Evolutionary conservation across 2,113 vertebrate genomes (phyloP).

Genomic region (Epinephelus cyanopodus): DNA sequence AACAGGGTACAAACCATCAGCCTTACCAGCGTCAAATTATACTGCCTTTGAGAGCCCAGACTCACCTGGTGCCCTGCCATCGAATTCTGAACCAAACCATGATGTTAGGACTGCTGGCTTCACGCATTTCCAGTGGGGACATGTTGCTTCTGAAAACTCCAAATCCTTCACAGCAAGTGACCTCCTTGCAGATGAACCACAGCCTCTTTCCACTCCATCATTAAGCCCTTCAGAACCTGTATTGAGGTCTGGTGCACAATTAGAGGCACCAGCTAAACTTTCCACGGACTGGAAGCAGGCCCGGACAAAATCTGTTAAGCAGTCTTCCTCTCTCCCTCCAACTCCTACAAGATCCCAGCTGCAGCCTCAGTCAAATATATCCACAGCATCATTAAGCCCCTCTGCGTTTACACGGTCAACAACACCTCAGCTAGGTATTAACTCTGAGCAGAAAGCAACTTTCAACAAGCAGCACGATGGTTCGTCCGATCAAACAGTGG

Average conservation of each 20-base stretch:
- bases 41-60: conserved; percentile 71
- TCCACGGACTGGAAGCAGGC: conserved; percentile 50
- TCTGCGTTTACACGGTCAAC: conserved; percentile 37
- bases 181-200: conserved; percentile 26
- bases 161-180: conserved; percentile 40
- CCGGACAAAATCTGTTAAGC: conserved; percentile 35
- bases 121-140: conserved; percentile 5
- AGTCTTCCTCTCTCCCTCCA: conserved; percentile 34
- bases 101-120: conserved; percentile 40
- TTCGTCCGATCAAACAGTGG: conserved; percentile 19
- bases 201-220: conserved; percentile 46
- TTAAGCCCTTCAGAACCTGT: conserved; percentile 47
- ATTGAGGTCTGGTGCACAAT: conserved; percentile 8
- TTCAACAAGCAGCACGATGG: conserved; percentile 19
- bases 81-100: conserved; percentile 49
- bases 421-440: conserved; percentile 27
- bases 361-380: conserved; percentile 45
- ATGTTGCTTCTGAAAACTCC: conserved; percentile 39
- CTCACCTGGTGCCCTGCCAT: conserved; percentile 57
- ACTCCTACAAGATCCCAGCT: conserved; percentile 27
- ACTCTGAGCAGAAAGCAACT: conserved; percentile 24
- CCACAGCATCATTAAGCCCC: conserved; percentile 29
- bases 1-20: conserved; percentile 73
- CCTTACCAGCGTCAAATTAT: conserved; percentile 81
- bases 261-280: conserved; percentile 43